Conservation (phyloP, 1,140 invertebrate genomes). For the Nymphalis io region DNA sequence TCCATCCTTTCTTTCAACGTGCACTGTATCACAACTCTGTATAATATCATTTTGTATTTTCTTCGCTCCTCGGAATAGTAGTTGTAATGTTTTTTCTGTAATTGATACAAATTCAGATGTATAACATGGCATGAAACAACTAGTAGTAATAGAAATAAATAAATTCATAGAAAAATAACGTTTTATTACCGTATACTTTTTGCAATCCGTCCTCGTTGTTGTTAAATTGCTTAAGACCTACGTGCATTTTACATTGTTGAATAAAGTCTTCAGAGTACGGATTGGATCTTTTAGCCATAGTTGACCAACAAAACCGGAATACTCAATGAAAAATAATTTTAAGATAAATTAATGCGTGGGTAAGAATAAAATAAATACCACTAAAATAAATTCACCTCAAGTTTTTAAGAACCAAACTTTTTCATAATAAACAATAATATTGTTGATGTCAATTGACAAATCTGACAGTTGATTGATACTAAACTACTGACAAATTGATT, state of each 20-base stretch:
- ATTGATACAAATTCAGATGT: conserved; percentile 15
- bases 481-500: too few relatives aligned
- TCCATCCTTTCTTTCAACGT: conserved; percentile 46
- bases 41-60: conserved; percentile 39
- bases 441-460: too few relatives aligned
- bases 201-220: conserved; percentile 66
- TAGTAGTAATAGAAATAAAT: too few relatives aligned
- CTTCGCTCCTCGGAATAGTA: conserved; percentile 66
- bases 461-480: too few relatives aligned
- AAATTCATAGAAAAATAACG: too few relatives aligned
- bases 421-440: too few relatives aligned
- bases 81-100: conserved; percentile 66
- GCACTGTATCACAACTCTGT: conserved; percentile 23
- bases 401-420: too few relatives aligned
- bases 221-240: conserved; percentile 66
- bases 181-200: conserved; percentile 72
- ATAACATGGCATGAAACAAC: too few relatives aligned
- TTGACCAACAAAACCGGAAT: neutral
- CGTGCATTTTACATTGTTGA: conserved; percentile 65
- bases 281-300: conserved; percentile 65
- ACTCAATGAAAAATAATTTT: neutral
- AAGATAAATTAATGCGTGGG: neutral
- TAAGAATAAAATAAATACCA: neutral
- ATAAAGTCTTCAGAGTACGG: conserved; percentile 65
- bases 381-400: neutral